Conservation (phyloP, 1,140 invertebrate genomes). For the Heliconius himera region DNA sequence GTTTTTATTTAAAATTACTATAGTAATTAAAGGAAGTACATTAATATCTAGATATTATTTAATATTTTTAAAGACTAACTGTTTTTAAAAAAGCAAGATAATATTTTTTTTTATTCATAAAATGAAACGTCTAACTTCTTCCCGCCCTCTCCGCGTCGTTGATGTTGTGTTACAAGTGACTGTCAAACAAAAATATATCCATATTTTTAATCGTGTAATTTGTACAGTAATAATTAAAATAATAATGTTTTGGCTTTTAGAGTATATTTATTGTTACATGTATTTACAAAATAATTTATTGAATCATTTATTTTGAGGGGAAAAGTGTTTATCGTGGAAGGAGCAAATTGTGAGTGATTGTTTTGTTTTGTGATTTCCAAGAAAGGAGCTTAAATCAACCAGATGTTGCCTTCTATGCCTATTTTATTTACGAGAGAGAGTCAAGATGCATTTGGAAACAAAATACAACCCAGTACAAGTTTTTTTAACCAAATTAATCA, state of each 20-base stretch:
- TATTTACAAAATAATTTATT: conserved; percentile 15
- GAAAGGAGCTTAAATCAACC: conserved; percentile 53
- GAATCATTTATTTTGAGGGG: conserved; percentile 20
- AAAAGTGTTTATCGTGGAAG: conserved; percentile 41
- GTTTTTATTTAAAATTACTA: not conserved
- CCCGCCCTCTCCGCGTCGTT: conserved; percentile 48
- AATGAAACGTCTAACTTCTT: conserved; percentile 44
- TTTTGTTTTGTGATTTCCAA: conserved; percentile 45
- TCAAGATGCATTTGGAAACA: conserved; percentile 73
- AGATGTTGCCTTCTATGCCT: conserved; percentile 83
- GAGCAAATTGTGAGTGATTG: conserved; percentile 46
- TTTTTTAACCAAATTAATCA: conserved; percentile 59
- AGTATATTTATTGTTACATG: conserved; percentile 11
- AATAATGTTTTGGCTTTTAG: conserved; percentile 30
- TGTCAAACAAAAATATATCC: conserved; percentile 54
- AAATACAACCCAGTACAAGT: conserved; percentile 67
- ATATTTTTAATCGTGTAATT: conserved; percentile 31
- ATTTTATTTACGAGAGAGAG: conserved; percentile 74
- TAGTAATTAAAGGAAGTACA: not conserved
- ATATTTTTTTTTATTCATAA: conserved; percentile 33
- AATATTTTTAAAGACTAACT: not conserved
- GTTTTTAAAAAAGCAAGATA: not conserved
- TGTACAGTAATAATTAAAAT: conserved; percentile 17
- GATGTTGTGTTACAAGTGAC: conserved; percentile 43
- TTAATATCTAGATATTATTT: not conserved